Evolutionary conservation across 35 echinoderm and acorn worm genomes (phyloP), one percentile per base, ranked within the genome.

Genomic region (Ophioderma brevispina): DNA sequence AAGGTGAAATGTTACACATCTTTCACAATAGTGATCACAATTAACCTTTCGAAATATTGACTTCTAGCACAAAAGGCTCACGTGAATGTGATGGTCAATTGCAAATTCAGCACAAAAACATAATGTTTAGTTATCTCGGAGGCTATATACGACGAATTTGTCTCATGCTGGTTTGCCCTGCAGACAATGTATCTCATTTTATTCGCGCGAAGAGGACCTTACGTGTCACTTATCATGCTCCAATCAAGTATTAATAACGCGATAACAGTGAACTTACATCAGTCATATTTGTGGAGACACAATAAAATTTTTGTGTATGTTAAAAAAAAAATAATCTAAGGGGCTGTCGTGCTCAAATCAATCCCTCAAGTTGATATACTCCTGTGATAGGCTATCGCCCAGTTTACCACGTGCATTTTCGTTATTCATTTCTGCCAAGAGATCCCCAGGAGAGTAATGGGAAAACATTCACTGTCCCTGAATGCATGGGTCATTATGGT

Each of bases 31-130:
- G 15, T 18, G 4, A 15, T 6, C n/a, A 70, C 23, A 70, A 70
- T 70, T 70, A 70, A 70, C 59, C 59, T 70, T 70, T 30, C n/a
- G 59, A 70, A n/a, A n/a, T n/a, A n/a, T n/a, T n/a, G n/a, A n/a
- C n/a, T n/a, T n/a, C n/a, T n/a, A n/a, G n/a, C 59, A 70, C 41
- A 70, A 70, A 70, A 70, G 17, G 59, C 59, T 70, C 59, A 3
- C 2, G 59, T n/a, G 59, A 15, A 30, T 1, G n/a, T 8, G n/a
- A 70, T 8, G 10, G 10, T 18, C 10, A 70, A 70, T 70, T 70
- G 10, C 28, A 70, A 70, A 70, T 70, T 3, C 2, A 30, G 59
- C 59, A 70, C 4, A 30, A 8, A 70, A 70, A 70, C 59, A 25
- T 25, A 70, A 70, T 70, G 59, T 70, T 70, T 70, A 70, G 15